These are phyloP conservation scores for Lasiommata megera DNA, from an alignment of 2,888 invertebrate genomes.

Conservation along the genomic window DNA sequence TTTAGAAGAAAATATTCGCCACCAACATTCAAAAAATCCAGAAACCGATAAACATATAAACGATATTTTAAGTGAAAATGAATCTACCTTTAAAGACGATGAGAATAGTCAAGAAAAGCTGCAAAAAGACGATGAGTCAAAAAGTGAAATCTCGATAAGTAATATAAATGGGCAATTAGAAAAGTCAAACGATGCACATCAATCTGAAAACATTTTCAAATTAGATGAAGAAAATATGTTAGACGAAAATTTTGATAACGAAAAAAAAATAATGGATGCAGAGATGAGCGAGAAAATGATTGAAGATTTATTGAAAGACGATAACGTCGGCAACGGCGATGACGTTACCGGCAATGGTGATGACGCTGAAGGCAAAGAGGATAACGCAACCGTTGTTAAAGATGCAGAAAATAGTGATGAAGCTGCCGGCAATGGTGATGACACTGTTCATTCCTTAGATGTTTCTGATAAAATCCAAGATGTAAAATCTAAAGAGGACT, in stretches of 20 bases:
- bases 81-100: slow-evolving; percentile 15
- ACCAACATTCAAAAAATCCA: slow-evolving; percentile 2
- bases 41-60: slow-evolving; percentile 10
- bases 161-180: slow-evolving; percentile 11
- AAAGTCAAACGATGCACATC: not conserved
- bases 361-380: not conserved
- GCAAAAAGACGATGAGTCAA: slow-evolving; percentile 5
- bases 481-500: slow-evolving; percentile 15
- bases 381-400: slow-evolving; percentile 39
- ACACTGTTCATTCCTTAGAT: slow-evolving; percentile 20
- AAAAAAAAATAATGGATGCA: slow-evolving; percentile 47
- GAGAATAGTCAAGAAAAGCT: slow-evolving; percentile 14
- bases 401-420: slow-evolving; percentile 30
- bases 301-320: slow-evolving; percentile 57
- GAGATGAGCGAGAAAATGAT: slow-evolving; percentile 66
- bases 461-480: slow-evolving; percentile 21
- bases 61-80: slow-evolving; percentile 8
- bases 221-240: slow-evolving; percentile 27
- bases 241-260: slow-evolving; percentile 27
- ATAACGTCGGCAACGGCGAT: slow-evolving; percentile 38
- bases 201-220: slow-evolving; percentile 22
- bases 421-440: not conserved
- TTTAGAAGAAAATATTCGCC: slow-evolving; percentile 3
- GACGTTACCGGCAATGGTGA: slow-evolving; percentile 6
- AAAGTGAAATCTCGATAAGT: slow-evolving; percentile 10